A percentile compares a stretch with the other conserved stretches of the same genome.
Conservation (phyloP, 2,888 invertebrate genomes). For the Synergus laeviventris region DNA sequence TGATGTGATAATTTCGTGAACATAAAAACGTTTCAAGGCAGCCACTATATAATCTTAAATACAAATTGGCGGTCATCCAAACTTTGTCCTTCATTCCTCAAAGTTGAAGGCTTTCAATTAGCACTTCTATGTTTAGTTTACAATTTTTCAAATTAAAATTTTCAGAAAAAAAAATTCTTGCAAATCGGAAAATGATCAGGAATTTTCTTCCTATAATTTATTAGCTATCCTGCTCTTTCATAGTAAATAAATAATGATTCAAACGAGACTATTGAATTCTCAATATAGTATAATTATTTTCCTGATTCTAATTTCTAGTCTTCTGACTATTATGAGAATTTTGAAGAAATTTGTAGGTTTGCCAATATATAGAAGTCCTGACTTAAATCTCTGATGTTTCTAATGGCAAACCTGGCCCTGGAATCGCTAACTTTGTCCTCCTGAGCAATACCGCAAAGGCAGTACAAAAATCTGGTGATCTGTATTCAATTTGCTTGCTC, state of each 20-base stretch:
- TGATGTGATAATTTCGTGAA: neutral
- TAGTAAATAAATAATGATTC: neutral
- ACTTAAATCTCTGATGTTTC: neutral
- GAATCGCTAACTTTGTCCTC: neutral
- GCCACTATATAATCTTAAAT: neutral
- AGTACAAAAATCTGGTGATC: conserved; percentile 12
- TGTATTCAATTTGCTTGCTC: conserved; percentile 30
- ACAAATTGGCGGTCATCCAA: neutral
- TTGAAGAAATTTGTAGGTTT: neutral
- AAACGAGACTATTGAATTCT: neutral
- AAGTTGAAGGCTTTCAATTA: neutral
- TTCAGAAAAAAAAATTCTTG: neutral
- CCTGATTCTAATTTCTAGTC: neutral
- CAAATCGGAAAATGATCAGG: no score
- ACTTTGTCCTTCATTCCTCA: neutral
- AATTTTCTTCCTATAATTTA: no score
- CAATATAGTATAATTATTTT: neutral
- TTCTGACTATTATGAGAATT: neutral
- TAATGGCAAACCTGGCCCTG: neutral
- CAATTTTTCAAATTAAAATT: neutral
- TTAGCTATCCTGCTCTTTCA: neutral
- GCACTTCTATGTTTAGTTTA: neutral
- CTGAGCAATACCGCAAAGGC: neutral
- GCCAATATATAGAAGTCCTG: no score
- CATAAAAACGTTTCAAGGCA: neutral